Conservation (phyloP, 2,797 vertebrate species). For the Gobionotothen gibberifrons region DNA sequence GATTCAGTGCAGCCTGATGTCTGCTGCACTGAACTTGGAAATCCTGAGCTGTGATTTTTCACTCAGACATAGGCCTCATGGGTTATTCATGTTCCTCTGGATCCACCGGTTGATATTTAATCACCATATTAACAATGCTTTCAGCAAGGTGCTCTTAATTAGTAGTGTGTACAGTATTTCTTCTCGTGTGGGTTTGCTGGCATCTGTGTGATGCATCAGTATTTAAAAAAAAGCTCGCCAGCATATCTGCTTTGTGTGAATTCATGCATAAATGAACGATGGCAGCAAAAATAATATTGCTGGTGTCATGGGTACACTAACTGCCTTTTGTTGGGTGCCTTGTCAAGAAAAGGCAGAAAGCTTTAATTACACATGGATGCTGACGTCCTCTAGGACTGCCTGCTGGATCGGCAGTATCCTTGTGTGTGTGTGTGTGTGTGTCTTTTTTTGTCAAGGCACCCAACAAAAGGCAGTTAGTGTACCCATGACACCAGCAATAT, state of each 20-base stretch:
- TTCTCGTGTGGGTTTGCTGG: constrained; percentile 1
- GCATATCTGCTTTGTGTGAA: constrained; percentile 26
- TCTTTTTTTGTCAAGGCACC: constrained; percentile 55
- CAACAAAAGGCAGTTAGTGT: constrained; percentile 1
- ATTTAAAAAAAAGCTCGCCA: constrained; percentile 9
- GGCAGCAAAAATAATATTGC: constrained; percentile 4
- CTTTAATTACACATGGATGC: constrained; percentile 70
- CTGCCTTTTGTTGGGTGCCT: constrained; percentile 23
- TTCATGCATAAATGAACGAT: constrained; percentile 26
- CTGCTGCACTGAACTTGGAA: constrained; percentile 34
- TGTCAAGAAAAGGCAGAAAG: constrained; percentile 64
- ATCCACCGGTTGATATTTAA: constrained; percentile 38
- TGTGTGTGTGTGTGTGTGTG: constrained; percentile 4
- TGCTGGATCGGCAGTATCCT: constrained; percentile 71
- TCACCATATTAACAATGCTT: constrained; percentile 57
- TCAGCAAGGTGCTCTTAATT: constrained; percentile 35
- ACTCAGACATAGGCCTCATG: constrained; percentile 48
- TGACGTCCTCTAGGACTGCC: constrained; percentile 59
- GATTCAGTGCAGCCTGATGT: constrained; percentile 26
- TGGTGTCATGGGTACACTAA: constrained; percentile 19
- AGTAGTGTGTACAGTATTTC: constrained; percentile 1
- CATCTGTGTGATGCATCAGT: not conserved
- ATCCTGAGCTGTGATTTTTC: constrained; percentile 45
- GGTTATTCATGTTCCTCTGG: constrained; percentile 62
- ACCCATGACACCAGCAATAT: constrained; percentile 19